Evolutionary conservation across 2,888 invertebrate genomes (phyloP).

Genomic region (Gortyna flavago): DNA sequence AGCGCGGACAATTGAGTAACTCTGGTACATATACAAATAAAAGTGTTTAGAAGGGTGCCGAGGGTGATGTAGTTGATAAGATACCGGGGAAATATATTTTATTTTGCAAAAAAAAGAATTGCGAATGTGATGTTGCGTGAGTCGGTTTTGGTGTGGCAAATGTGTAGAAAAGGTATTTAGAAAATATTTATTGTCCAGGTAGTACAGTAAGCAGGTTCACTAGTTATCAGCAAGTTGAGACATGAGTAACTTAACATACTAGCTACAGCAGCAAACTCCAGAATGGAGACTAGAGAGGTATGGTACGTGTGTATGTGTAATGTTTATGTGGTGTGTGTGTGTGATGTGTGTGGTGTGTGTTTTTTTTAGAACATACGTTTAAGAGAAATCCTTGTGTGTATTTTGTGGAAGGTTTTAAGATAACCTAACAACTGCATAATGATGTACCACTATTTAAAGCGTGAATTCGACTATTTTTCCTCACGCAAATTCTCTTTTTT

Average conservation of each 20-base stretch:
- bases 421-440: neutral
- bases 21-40: conserved; percentile 74
- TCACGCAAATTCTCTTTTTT: neutral
- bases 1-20: conserved; percentile 80
- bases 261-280: no score
- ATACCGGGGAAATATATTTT: conserved; percentile 49
- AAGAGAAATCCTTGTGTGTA: neutral
- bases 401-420: neutral
- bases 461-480: neutral
- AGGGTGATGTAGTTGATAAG: conserved; percentile 70
- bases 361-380: neutral
- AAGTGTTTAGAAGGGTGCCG: conserved; percentile 70
- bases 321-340: no score
- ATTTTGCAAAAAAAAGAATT: conserved; percentile 39
- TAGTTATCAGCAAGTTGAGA: no score
- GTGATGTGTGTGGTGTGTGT: no score
- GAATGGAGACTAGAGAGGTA: no score
- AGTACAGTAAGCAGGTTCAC: no score
- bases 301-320: no score
- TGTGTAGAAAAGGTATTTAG: neutral
- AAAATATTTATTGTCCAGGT: no score
- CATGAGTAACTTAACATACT: no score
- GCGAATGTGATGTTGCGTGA: conserved; percentile 9
- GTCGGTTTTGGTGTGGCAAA: conserved; percentile 9
- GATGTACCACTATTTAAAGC: neutral